Base-by-base conservation (phyloP, 2,888 invertebrate species). In the Galerucella calmariensis region DNA sequence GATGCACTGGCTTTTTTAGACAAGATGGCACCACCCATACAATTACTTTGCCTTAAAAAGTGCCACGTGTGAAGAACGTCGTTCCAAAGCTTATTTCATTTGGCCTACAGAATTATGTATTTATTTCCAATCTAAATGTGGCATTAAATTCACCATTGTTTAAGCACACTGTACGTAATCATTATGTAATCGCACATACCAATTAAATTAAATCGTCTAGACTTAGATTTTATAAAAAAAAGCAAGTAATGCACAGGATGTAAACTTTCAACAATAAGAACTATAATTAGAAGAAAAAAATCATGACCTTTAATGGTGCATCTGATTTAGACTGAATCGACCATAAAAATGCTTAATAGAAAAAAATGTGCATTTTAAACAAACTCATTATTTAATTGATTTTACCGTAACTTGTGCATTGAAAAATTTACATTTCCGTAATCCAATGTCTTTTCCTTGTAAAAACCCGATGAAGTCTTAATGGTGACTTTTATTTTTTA, bases 371-470 rank as follows among this genome's bases (percentile, higher is more conserved):
- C 65, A 65, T 65, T 65, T 48, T 65, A 65, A 9, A 48, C 65
- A 46, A 48, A 48, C 48, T 65, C 65, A 65, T 48, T 65, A 27
- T 27, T 61, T 53, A 62, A 69, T 69, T 53, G 69, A 69, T 69
- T 69, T 69, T 51, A 41, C 62, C 69, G 66, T 72, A n/a, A 58
- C 71, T 41, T 65, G 20, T 72, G 66, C 66, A 72, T 59, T 65
- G 59, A 53, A 67, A 44, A 72, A 63, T 44, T 66, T 46, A 44
- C 27, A 59, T 72, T 72, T 72, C 72, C 72, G 41, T 66, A 20
- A 58, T 72, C 66, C 72, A 72, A 72, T 72, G 72, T 41, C 59
- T 66, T 72, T 72, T 72, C 72, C 72, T 72, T 72, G 72, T 67
- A 58, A 72, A 69, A 72, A 66, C 35, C 14, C 56, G 53, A 51